These are phyloP conservation scores for Zonitis immaculata DNA, from an alignment of 2,888 invertebrate genomes.

Conservation along the genomic window DNA sequence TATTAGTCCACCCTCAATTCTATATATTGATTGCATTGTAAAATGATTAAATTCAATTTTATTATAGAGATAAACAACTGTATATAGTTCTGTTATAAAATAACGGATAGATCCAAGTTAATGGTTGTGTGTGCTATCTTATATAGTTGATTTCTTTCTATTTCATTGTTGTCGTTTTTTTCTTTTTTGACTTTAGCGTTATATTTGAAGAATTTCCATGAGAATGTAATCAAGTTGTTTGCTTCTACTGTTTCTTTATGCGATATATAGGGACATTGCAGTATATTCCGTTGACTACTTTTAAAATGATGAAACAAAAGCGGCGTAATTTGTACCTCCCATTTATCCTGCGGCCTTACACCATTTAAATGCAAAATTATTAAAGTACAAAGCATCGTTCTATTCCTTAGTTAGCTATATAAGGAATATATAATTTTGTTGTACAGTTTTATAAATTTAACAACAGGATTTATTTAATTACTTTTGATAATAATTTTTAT, in stretches of 20 bases:
- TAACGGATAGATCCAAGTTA: constrained; percentile 2
- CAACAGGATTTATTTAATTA: not conserved
- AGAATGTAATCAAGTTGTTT: constrained; percentile 14
- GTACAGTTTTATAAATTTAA: too few relatives aligned
- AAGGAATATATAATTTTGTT: too few relatives aligned
- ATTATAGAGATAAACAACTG: not conserved
- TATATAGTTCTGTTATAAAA: constrained; percentile 4
- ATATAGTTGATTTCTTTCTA: not conserved
- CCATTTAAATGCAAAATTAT: constrained; percentile 35
- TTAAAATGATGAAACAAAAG: constrained; percentile 33
- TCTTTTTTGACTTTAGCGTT: constrained; percentile 4
- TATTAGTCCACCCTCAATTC: too few relatives aligned
- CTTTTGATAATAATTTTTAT: constrained; percentile 22
- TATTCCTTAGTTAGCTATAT: too few relatives aligned
- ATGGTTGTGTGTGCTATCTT: not conserved
- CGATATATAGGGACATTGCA: constrained; percentile 10
- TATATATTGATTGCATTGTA: too few relatives aligned
- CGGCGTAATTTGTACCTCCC: constrained; percentile 30
- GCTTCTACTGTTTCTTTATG: not conserved
- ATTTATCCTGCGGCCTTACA: constrained; percentile 27
- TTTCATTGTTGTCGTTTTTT: constrained; percentile 2
- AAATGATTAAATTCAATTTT: not conserved
- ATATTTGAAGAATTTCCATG: constrained; percentile 8
- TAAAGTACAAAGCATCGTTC: constrained; percentile 29
- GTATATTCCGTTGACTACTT: constrained; percentile 22